Evolutionary conservation across 1,140 invertebrate species (phyloP).

Genomic region (Papilio xuthus): DNA sequence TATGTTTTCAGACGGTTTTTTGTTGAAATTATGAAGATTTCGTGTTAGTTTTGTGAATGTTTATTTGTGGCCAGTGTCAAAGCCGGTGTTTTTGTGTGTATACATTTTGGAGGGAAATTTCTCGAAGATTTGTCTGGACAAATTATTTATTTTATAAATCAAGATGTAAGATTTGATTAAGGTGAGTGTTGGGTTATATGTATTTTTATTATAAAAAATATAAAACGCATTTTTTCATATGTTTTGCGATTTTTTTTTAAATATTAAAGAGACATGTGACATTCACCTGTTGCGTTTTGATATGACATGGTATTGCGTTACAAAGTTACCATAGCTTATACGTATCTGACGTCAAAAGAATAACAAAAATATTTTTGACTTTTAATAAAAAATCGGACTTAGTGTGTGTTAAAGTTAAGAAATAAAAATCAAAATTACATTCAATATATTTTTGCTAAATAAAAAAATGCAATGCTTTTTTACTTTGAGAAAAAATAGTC

Average conservation of each 20-base stretch:
- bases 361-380: background rate
- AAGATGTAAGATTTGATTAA: slow-evolving; percentile 24
- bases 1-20: slow-evolving; percentile 51
- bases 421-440: no score
- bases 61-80: slow-evolving; percentile 23
- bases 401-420: no score
- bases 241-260: background rate
- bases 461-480: background rate
- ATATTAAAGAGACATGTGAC: background rate
- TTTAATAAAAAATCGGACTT: background rate
- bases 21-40: slow-evolving; percentile 41
- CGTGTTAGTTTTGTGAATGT: slow-evolving; percentile 34
- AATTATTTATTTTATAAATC: background rate
- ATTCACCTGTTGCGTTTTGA: slow-evolving; percentile 31
- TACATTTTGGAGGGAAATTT: slow-evolving; percentile 63
- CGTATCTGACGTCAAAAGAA: background rate
- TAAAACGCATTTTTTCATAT: background rate
- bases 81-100: slow-evolving; percentile 52
- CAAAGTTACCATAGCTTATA: slow-evolving; percentile 19
- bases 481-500: background rate
- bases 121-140: background rate
- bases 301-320: background rate
- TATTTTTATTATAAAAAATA: background rate
- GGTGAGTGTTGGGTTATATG: slow-evolving; percentile 26
- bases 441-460: background rate